phyloP scores from a whole-genome alignment of 2,113 vertebrate species.

The Etheostoma cragini region DNA sequence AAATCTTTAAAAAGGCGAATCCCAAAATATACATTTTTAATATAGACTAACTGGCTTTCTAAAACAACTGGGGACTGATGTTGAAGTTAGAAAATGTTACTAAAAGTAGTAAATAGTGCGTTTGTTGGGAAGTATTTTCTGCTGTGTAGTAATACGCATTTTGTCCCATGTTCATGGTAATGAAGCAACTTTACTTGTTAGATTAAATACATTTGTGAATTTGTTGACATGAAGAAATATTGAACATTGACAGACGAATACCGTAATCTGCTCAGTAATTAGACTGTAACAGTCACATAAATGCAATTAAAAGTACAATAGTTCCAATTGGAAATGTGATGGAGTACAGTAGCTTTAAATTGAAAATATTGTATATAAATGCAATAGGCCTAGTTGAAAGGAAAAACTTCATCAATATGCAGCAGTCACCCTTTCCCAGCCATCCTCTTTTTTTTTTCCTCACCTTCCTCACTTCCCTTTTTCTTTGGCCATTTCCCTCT shows the following conservation, averaged over 20 bases:
- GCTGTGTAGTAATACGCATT: not conserved
- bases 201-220: not conserved
- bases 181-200: not conserved
- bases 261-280: constrained; percentile 10
- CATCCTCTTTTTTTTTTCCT: constrained; percentile 20
- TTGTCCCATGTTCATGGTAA: not conserved
- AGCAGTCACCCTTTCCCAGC: not conserved
- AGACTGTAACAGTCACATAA: not conserved
- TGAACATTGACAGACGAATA: not conserved
- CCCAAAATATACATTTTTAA: constrained; percentile 6
- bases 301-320: not conserved
- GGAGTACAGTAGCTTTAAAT: not conserved
- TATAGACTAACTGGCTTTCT: not conserved
- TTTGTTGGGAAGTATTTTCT: constrained; percentile 4
- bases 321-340: not conserved
- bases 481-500: constrained; percentile 42
- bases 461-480: not conserved
- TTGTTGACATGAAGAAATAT: not conserved
- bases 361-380: constrained; percentile 19
- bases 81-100: not conserved
- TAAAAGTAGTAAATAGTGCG: not conserved
- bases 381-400: not conserved
- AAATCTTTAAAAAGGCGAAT: not conserved
- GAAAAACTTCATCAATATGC: not conserved
- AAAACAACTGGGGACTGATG: constrained; percentile 10